phyloP scores from a whole-genome alignment of 2,888 invertebrate genomes.

The Hemaris fuciformis region DNA sequence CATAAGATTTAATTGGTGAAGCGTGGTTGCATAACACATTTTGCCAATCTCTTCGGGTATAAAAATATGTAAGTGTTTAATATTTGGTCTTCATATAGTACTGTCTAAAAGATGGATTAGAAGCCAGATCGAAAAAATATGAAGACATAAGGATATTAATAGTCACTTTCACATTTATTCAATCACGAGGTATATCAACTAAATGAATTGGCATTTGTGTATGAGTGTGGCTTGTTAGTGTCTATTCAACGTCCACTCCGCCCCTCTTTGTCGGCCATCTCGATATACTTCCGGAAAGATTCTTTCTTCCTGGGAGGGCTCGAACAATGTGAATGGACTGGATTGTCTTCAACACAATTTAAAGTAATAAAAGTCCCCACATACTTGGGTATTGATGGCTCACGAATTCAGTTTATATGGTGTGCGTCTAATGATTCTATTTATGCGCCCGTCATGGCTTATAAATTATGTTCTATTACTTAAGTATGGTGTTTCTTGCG shows the following conservation, averaged over 20 bases:
- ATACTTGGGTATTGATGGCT: not conserved
- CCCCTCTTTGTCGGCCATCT: conserved; percentile 37
- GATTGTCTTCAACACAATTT: conserved; percentile 51
- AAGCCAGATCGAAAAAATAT: too few relatives aligned
- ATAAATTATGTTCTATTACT: too few relatives aligned
- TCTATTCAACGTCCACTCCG: conserved; percentile 43
- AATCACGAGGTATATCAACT: conserved; percentile 14
- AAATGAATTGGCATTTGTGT: conserved; percentile 28
- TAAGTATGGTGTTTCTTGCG: too few relatives aligned
- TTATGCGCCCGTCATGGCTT: too few relatives aligned
- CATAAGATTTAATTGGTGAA: too few relatives aligned
- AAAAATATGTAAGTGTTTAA: too few relatives aligned
- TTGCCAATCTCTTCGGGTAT: too few relatives aligned
- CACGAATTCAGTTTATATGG: not conserved
- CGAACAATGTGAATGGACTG: conserved; percentile 59
- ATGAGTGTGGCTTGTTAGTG: conserved; percentile 36
- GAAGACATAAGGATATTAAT: not conserved
- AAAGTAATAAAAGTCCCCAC: not conserved
- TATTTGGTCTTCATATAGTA: too few relatives aligned
- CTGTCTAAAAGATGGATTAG: too few relatives aligned
- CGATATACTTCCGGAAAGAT: conserved; percentile 19
- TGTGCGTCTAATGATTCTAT: not conserved
- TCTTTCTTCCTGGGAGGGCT: conserved; percentile 55
- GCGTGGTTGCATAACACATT: too few relatives aligned
- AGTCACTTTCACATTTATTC: not conserved